phyloP scores from a whole-genome alignment of 2,113 vertebrate genomes.

The Podiceps cristatus region DNA sequence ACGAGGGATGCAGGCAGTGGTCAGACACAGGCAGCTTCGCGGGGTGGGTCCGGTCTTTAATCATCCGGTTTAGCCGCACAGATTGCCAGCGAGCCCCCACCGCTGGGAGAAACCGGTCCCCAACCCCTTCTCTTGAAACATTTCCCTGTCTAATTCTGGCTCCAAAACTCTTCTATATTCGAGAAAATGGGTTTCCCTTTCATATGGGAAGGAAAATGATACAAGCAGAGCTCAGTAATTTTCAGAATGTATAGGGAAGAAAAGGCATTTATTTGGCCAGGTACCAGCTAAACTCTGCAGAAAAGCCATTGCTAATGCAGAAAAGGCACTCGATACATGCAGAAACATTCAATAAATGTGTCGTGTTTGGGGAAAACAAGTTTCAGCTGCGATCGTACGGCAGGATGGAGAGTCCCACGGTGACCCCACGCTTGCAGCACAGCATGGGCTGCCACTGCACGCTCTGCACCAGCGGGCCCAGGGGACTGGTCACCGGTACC shows the following conservation, averaged over 20 bases:
- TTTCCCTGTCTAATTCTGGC: background rate
- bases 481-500: background rate
- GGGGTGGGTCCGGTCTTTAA: background rate
- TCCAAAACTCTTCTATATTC: background rate
- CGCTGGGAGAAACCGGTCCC: background rate
- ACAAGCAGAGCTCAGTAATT: background rate
- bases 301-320: background rate
- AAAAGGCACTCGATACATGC: background rate
- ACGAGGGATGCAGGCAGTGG: background rate
- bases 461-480: background rate
- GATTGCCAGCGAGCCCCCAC: accelerated
- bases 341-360: background rate
- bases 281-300: background rate
- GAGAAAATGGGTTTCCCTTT: background rate
- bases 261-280: background rate
- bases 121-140: accelerated
- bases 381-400: background rate
- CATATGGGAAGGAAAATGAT: background rate
- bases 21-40: accelerated
- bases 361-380: background rate
- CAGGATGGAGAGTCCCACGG: background rate
- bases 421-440: accelerated
- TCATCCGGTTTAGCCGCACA: accelerated
- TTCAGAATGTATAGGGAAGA: background rate
- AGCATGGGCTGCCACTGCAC: accelerated